A percentile compares a stretch with the other conserved stretches of the same genome.
These are phyloP conservation scores for Atopsyche davidsoni DNA, from an alignment of 1,140 invertebrate genomes.

Conservation along the genomic window DNA sequence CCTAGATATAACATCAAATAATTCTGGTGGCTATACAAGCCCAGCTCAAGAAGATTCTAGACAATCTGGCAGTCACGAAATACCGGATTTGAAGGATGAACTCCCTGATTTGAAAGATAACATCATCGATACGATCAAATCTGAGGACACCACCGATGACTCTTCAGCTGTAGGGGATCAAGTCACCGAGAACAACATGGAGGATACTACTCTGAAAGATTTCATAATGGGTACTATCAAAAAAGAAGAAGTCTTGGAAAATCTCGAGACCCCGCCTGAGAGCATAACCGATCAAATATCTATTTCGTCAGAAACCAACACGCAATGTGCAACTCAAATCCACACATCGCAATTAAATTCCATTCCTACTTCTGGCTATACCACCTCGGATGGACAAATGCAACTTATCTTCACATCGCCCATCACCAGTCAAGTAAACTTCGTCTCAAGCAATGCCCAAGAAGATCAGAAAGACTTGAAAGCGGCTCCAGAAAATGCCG, in stretches of 20 bases:
- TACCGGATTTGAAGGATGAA: no score
- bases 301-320: no score
- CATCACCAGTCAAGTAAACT: slow-evolving; percentile 13
- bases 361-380: slow-evolving; percentile 5
- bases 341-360: no score
- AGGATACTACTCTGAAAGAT: no score
- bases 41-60: slow-evolving; percentile 29
- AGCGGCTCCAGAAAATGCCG: slow-evolving; percentile 42
- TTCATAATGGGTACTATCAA: no score
- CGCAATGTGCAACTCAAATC: no score
- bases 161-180: no score
- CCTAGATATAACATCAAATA: slow-evolving; percentile 17
- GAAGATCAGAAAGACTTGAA: slow-evolving; percentile 39
- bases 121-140: background rate
- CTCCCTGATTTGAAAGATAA: slow-evolving; percentile 5
- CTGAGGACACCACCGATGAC: background rate
- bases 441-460: slow-evolving; percentile 9
- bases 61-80: slow-evolving; percentile 14
- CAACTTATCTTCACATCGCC: slow-evolving; percentile 20
- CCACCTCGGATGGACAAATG: slow-evolving; percentile 15
- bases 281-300: no score
- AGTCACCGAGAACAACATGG: background rate
- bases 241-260: no score
- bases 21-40: slow-evolving; percentile 32
- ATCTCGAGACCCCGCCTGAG: no score